Evolutionary conservation across 1,140 invertebrate species (phyloP).

Genomic region (Drosophila orena): DNA sequence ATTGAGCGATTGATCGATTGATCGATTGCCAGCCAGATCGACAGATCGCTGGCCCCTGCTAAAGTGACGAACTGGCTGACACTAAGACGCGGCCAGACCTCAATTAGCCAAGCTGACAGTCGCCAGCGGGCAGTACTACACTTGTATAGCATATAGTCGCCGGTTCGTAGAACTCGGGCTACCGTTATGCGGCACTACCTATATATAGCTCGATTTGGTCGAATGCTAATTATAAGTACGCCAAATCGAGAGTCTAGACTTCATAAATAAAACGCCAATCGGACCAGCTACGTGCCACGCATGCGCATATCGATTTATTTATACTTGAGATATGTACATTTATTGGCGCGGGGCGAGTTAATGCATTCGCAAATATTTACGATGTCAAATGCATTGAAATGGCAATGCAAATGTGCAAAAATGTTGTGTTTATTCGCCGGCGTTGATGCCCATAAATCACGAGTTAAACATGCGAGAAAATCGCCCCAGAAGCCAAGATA

Average conservation of each 20-base stretch:
- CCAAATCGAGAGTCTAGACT: conserved; percentile 77
- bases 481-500: conserved; percentile 32
- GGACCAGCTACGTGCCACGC: conserved; percentile 63
- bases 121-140: conserved; percentile 21
- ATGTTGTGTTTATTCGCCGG: conserved; percentile 36
- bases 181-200: conserved; percentile 52
- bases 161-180: conserved; percentile 68
- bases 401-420: conserved; percentile 71
- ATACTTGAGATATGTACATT: conserved; percentile 9
- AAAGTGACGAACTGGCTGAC: conserved; percentile 73
- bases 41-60: conserved; percentile 22
- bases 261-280: conserved; percentile 66
- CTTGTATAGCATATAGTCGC: conserved; percentile 1
- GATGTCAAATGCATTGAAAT: conserved; percentile 77
- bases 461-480: conserved; percentile 58
- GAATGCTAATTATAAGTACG: conserved; percentile 73
- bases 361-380: conserved; percentile 76
- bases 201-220: conserved; percentile 42
- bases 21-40: conserved; percentile 63
- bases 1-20: conserved; percentile 76
- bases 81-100: conserved; percentile 60
- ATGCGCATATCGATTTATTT: conserved; percentile 47
- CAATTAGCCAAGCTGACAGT: conserved; percentile 66
- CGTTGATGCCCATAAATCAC: conserved; percentile 65
- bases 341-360: conserved; percentile 24